These are phyloP conservation scores for Myiagra hebetior DNA, from an alignment of 2,113 vertebrate species.

Conservation along the genomic window DNA sequence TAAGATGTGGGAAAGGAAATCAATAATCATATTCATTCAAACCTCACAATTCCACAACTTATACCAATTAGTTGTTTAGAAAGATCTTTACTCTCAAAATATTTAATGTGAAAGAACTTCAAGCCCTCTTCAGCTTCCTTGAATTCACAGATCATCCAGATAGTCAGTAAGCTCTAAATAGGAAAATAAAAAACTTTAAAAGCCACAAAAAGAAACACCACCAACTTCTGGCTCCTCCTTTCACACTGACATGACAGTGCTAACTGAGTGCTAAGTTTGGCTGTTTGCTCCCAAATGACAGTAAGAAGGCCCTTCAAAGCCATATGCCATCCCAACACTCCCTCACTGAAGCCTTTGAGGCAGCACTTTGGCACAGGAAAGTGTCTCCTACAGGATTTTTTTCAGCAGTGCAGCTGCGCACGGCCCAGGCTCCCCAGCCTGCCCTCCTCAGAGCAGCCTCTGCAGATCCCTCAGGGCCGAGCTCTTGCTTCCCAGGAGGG, in stretches of 20 bases:
- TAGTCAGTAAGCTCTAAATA: background rate
- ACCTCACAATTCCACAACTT: background rate
- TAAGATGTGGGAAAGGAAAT: background rate
- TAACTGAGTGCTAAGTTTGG: background rate
- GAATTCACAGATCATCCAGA: background rate
- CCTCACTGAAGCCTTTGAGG: background rate
- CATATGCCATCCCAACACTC: background rate
- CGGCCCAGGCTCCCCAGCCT: background rate
- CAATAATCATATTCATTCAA: background rate
- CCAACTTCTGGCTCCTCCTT: background rate
- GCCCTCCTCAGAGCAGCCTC: background rate
- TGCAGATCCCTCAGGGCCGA: background rate
- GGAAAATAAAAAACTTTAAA: background rate
- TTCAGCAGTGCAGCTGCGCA: background rate
- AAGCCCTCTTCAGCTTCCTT: background rate
- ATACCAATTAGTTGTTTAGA: background rate
- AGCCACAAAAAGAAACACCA: background rate
- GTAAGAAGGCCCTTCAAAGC: background rate
- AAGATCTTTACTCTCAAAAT: background rate
- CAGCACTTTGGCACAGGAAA: background rate
- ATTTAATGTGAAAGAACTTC: background rate
- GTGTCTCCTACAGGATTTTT: fast-evolving
- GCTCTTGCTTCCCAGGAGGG: background rate
- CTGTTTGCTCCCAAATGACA: background rate
- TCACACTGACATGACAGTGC: background rate